phyloP scores from a whole-genome alignment of 2,113 vertebrate species.

The Indicator indicator region DNA sequence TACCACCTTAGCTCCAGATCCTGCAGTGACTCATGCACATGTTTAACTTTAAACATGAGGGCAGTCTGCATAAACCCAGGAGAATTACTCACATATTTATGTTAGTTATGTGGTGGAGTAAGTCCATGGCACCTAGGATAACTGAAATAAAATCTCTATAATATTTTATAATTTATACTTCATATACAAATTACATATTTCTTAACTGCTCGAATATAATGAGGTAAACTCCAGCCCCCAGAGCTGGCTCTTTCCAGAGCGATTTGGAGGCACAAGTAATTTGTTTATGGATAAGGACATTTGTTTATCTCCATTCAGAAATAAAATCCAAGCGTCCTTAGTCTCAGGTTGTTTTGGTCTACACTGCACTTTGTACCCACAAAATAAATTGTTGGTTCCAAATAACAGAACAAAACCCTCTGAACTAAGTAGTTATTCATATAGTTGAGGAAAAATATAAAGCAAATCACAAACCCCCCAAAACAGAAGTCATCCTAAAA shows the following conservation, averaged over 20 bases:
- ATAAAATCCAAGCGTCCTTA: background rate
- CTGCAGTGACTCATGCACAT: conserved; percentile 1
- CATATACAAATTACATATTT: background rate
- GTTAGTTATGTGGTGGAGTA: background rate
- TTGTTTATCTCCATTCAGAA: background rate
- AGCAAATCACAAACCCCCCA: no score
- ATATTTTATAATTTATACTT: background rate
- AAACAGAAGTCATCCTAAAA: background rate
- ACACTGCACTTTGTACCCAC: background rate
- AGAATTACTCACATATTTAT: conserved; percentile 30
- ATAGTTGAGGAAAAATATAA: no score
- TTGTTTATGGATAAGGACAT: background rate
- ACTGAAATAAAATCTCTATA: background rate
- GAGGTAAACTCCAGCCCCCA: background rate
- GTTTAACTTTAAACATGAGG: conserved; percentile 4
- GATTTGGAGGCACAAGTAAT: background rate
- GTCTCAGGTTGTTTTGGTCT: background rate
- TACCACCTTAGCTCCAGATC: conserved; percentile 26
- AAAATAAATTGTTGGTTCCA: background rate
- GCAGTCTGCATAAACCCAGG: background rate
- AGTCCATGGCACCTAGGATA: background rate
- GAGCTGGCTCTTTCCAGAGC: background rate
- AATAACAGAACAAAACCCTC: background rate
- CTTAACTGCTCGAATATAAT: background rate
- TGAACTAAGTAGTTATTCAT: background rate